Conservation (phyloP, 2,888 invertebrate species). For the Tethea ocularis region DNA sequence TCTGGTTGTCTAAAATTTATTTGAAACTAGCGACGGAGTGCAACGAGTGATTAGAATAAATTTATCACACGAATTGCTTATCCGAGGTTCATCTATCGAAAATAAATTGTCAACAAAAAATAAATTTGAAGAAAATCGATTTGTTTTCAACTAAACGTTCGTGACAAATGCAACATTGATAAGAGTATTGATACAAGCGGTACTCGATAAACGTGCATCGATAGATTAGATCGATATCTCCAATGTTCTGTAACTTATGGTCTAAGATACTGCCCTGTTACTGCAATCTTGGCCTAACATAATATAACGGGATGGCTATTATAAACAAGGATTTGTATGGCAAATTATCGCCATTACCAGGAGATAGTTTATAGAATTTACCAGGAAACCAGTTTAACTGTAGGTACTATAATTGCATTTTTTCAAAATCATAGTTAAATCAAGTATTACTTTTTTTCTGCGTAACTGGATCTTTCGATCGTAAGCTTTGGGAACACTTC, state of each 20-base stretch:
- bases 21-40: too few species aligned
- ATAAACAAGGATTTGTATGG: not conserved
- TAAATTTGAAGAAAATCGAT: constrained; percentile 23
- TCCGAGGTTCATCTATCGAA: too few species aligned
- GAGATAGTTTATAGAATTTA: too few species aligned
- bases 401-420: not conserved
- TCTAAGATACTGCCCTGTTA: constrained; percentile 35
- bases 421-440: too few species aligned
- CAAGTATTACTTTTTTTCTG: too few species aligned
- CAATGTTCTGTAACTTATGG: constrained; percentile 60
- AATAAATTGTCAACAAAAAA: too few species aligned
- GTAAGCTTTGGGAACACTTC: too few species aligned
- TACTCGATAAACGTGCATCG: constrained; percentile 73
- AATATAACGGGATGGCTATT: not conserved
- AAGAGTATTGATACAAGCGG: constrained; percentile 64
- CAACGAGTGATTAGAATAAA: too few species aligned
- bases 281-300: not conserved
- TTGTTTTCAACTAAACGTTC: constrained; percentile 52
- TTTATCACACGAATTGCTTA: too few species aligned
- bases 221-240: constrained; percentile 76
- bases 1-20: too few species aligned
- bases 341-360: not conserved
- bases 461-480: too few species aligned
- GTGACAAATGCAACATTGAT: constrained; percentile 77
- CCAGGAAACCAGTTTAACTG: too few species aligned